Evolutionary conservation across 2,888 invertebrate genomes (phyloP).

Genomic region (Timema podura): DNA sequence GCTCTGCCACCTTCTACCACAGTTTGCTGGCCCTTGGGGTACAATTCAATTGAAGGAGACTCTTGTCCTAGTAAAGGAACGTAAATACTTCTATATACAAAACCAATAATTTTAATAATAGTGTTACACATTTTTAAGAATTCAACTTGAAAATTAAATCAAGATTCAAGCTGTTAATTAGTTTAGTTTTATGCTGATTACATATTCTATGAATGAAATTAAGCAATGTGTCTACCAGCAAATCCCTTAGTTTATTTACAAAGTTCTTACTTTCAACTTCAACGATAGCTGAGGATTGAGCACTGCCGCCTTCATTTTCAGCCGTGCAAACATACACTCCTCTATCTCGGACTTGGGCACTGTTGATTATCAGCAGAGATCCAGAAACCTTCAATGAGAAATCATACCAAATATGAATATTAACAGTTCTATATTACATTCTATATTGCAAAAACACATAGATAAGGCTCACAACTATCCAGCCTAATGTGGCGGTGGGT

Average conservation of each 20-base stretch:
- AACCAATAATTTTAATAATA: not conserved
- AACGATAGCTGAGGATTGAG: constrained; percentile 66
- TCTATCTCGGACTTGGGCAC: constrained; percentile 67
- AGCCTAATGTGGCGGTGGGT: too few species aligned
- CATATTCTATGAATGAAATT: not conserved
- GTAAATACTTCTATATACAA: too few species aligned
- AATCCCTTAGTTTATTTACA: not conserved
- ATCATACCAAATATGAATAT: not conserved
- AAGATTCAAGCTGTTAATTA: not conserved
- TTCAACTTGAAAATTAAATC: not conserved
- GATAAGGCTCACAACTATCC: too few species aligned
- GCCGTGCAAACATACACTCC: constrained; percentile 83
- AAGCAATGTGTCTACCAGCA: not conserved
- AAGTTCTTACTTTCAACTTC: constrained; percentile 79
- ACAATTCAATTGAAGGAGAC: constrained; percentile 70
- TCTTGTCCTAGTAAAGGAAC: constrained; percentile 64
- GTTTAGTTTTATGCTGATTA: not conserved
- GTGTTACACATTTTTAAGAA: too few species aligned
- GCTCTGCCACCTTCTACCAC: constrained; percentile 63
- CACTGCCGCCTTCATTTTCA: constrained; percentile 54
- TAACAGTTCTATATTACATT: too few species aligned
- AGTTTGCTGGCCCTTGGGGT: constrained; percentile 64
- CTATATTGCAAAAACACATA: too few species aligned
- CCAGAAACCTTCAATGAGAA: constrained; percentile 40
- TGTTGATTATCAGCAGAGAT: constrained; percentile 61